Evolutionary conservation across 2,888 invertebrate genomes (phyloP).

Genomic region (Eucriotettix oculatus): DNA sequence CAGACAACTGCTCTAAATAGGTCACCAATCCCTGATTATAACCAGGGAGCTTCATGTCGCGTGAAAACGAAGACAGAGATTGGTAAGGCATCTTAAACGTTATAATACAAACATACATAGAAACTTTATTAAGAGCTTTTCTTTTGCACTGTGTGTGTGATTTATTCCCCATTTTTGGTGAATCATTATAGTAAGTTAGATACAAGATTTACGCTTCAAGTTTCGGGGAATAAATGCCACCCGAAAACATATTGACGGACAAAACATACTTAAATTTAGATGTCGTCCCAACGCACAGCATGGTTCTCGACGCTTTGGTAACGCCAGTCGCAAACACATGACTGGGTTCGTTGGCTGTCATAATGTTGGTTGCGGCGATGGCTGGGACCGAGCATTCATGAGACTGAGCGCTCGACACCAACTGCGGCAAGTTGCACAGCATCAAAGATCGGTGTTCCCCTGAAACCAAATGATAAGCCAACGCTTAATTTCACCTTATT

Average conservation of each 20-base stretch:
- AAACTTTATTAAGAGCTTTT: too few species aligned
- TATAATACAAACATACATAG: too few species aligned
- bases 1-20: too few species aligned
- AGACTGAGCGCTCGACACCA: constrained; percentile 33
- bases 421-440: constrained; percentile 39
- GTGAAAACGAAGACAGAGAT: too few species aligned
- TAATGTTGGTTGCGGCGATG: constrained; percentile 23
- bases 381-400: constrained; percentile 29
- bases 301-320: constrained; percentile 5
- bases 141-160: background rate
- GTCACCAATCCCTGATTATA: too few species aligned
- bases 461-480: background rate
- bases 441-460: constrained; percentile 38
- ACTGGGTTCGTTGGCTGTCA: constrained; percentile 21
- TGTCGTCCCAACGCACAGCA: constrained; percentile 24
- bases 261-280: constrained; percentile 22
- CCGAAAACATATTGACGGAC: background rate
- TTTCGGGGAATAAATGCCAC: background rate
- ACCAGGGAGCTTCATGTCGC: too few species aligned
- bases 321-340: constrained; percentile 19
- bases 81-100: too few species aligned
- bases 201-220: background rate
- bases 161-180: background rate
- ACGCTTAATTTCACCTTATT: too few species aligned
- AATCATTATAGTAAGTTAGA: background rate